Evolutionary conservation across 2,888 invertebrate species (phyloP), one percentile per base, ranked within the genome.

Genomic region (Apamea monoglypha): DNA sequence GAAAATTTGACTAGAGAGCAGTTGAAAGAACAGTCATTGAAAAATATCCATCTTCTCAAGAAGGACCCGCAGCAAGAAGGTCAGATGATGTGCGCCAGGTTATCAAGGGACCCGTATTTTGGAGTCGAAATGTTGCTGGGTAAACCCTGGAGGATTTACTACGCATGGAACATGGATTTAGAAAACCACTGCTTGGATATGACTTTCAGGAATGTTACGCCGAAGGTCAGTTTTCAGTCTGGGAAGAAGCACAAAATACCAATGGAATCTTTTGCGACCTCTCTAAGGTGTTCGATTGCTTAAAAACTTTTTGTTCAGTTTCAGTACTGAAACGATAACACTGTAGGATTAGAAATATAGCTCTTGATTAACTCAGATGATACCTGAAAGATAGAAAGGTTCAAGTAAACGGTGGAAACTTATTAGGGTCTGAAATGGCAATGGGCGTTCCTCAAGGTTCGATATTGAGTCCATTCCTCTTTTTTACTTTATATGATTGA

Each of bases 141-240:
- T 0, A 91, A 88, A 36, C 89, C 93, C 0, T 96, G 96, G 96
- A 88, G 94, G 63, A 92, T 96, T 21, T 95, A 95, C 74, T 94
- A 94, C 53, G 89, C 94, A 0, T 96, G 96, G 96, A 94, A 95
- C 63, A 89, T 94, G 87, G 91, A 92, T 5, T 44, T 94, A 79
- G 91, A 91, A 1, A 72, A 85, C 0, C 92, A 91, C 73, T 96
- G 96, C 70, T 59, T 96, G 74, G 95, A 96, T 87, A 90, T 96
- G 84, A 86, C 78, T 4, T 94, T 94, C 75, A 93, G 87, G 77
- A 94, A 93, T 70, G 93, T 93, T 53, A 94, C 95, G 4, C 78
- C 83, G 1, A 61, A 29, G 91, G 96, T 95, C 72, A 89, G 92
- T 88, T 72, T 56, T 70, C 3, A 10, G 66, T 21, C 56, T 4